Conservation (phyloP, 1,140 invertebrate genomes). For the Doryteuthis pealeii region DNA sequence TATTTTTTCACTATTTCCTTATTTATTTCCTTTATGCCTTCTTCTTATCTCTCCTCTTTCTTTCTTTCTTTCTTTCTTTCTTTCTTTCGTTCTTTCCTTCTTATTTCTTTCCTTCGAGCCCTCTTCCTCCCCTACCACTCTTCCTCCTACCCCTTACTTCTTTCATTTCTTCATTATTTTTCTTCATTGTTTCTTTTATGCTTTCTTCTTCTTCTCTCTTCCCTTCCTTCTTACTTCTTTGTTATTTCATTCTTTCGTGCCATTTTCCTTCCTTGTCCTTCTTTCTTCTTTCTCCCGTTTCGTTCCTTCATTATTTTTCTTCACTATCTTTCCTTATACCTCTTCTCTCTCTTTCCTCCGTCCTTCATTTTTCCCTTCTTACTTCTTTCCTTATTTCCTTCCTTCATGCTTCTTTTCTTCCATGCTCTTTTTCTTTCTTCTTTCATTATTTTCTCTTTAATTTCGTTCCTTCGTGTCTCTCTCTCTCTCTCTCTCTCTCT, state of each 20-base stretch:
- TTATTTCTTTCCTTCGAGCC: not conserved
- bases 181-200: not conserved
- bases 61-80: not conserved
- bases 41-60: not conserved
- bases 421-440: not conserved
- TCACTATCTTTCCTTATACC: not conserved
- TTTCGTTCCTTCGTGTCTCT: not conserved
- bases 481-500: not conserved
- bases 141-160: not conserved
- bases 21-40: not conserved
- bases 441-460: not conserved
- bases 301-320: not conserved
- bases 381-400: not conserved
- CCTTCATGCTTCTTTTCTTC: not conserved
- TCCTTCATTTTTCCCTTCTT: not conserved
- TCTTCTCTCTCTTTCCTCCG: not conserved
- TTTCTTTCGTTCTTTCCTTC: not conserved
- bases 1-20: no score
- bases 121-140: not conserved
- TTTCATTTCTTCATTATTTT: not conserved
- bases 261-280: not conserved
- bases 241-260: not conserved
- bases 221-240: not conserved
- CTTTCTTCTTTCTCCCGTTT: not conserved
- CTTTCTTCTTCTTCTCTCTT: not conserved